Percentiles rank a stretch among this genome's conserved stretches.
These are phyloP conservation scores for Cotesia congregata DNA, from an alignment of 2,888 invertebrate species.

Conservation along the genomic window DNA sequence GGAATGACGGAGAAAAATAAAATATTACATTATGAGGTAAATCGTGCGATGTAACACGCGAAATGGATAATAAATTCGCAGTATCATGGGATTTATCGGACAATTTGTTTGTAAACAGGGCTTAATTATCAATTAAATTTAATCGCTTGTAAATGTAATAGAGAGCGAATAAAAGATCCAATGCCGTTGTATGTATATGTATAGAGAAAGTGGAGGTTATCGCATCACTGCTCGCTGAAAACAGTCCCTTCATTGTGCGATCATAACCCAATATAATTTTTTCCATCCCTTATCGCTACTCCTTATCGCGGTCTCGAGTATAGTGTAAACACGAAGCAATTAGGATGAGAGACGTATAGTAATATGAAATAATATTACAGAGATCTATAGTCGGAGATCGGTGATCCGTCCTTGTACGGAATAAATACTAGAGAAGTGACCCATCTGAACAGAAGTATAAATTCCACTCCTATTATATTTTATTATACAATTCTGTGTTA, in stretches of 20 bases:
- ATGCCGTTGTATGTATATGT: not conserved
- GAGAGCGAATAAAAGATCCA: not conserved
- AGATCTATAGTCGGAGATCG: not conserved
- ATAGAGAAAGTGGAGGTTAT: slow-evolving; percentile 49
- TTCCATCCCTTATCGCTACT: slow-evolving; percentile 34
- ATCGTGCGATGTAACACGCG: slow-evolving; percentile 24
- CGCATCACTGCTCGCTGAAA: slow-evolving; percentile 46
- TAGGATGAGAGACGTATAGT: slow-evolving; percentile 21
- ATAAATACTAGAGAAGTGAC: slow-evolving; percentile 25
- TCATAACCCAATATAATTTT: slow-evolving; percentile 39
- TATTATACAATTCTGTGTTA: not conserved
- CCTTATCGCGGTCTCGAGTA: slow-evolving; percentile 21
- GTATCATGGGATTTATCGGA: slow-evolving; percentile 47
- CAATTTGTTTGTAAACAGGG: slow-evolving; percentile 55
- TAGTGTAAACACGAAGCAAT: slow-evolving; percentile 38
- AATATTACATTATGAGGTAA: not conserved
- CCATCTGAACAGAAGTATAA: slow-evolving; percentile 15
- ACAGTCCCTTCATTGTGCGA: slow-evolving; percentile 53
- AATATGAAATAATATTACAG: too few relatives aligned
- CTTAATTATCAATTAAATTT: slow-evolving; percentile 52
- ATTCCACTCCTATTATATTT: slow-evolving; percentile 6
- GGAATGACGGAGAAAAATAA: not conserved
- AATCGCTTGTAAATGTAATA: slow-evolving; percentile 48
- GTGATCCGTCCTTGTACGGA: slow-evolving; percentile 15
- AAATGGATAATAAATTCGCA: slow-evolving; percentile 43